A percentile compares a stretch with the other conserved stretches of the same genome.
Evolutionary conservation across 2,113 vertebrate species (phyloP).

Genomic region (Opisthocomus hoazin): DNA sequence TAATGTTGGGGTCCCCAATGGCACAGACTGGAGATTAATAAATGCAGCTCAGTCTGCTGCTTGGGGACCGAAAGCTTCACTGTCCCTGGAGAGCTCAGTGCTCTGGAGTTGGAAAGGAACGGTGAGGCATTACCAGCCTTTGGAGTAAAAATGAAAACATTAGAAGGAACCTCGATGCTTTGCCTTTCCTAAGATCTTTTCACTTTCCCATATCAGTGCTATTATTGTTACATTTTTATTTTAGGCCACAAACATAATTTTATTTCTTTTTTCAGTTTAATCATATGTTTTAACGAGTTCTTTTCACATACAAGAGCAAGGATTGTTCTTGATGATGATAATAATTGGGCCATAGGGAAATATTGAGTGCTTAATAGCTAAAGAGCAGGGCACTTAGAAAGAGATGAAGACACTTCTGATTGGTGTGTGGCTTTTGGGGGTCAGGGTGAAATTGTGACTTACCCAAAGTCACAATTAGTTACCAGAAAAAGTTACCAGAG

Average conservation of each 20-base stretch:
- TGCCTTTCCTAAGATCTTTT: not conserved
- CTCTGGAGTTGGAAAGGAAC: not conserved
- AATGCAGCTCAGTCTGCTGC: not conserved
- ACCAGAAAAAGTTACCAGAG: too few species aligned
- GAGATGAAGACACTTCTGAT: not conserved
- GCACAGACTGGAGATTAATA: not conserved
- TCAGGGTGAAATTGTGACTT: not conserved
- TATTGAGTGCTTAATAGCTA: not conserved
- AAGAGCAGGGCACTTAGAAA: not conserved
- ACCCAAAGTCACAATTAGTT: too few species aligned
- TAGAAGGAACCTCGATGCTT: not conserved
- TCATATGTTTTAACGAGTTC: not conserved
- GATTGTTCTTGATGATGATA: not conserved
- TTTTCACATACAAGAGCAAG: not conserved
- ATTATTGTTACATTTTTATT: not conserved
- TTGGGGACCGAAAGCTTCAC: not conserved
- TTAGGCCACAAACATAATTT: not conserved
- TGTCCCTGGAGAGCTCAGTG: not conserved
- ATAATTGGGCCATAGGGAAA: not conserved
- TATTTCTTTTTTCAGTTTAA: not conserved
- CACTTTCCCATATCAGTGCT: not conserved
- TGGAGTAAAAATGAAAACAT: not conserved
- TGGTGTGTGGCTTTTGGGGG: not conserved
- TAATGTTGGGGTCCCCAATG: not conserved
- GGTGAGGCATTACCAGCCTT: not conserved